Evolutionary conservation across 92 coral and sea anemone species (phyloP).

Genomic region (Scolanthus callimorphus): DNA sequence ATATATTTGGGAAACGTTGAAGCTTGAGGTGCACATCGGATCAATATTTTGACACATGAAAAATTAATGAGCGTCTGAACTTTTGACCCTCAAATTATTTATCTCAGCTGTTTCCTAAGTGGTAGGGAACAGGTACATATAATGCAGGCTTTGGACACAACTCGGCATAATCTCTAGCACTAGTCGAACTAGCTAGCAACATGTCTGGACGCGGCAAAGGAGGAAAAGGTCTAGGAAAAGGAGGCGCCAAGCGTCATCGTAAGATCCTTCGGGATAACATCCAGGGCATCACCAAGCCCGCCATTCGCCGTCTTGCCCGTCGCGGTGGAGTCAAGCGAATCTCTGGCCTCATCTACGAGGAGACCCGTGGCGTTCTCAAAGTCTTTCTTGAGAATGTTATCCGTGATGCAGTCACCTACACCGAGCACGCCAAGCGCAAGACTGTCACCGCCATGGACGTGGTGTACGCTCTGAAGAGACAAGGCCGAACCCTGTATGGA

Average conservation of each 20-base stretch:
- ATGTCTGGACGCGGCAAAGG: constrained; percentile 74
- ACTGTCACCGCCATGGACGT: constrained; percentile 1
- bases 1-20: too few relatives aligned
- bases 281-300: constrained; percentile 67
- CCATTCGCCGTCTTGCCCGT: constrained; percentile 55
- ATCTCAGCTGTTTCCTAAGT: too few relatives aligned
- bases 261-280: constrained; percentile 63
- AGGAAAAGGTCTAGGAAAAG: constrained; percentile 66
- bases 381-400: background rate
- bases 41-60: too few relatives aligned
- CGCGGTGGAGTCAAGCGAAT: constrained; percentile 7
- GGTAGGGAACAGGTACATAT: too few relatives aligned
- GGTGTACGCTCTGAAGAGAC: background rate
- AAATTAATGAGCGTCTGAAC: too few relatives aligned
- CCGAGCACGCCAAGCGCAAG: constrained; percentile 2
- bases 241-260: constrained; percentile 69
- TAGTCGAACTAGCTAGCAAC: too few relatives aligned
- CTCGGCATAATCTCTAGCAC: too few relatives aligned
- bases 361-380: constrained; percentile 1
- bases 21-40: too few relatives aligned
- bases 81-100: too few relatives aligned
- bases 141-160: too few relatives aligned
- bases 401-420: background rate
- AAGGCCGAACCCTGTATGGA: constrained; percentile 1
- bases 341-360: background rate